Base-by-base conservation (phyloP, 2,888 invertebrate species). In the Drosophila atroscutellata region DNA sequence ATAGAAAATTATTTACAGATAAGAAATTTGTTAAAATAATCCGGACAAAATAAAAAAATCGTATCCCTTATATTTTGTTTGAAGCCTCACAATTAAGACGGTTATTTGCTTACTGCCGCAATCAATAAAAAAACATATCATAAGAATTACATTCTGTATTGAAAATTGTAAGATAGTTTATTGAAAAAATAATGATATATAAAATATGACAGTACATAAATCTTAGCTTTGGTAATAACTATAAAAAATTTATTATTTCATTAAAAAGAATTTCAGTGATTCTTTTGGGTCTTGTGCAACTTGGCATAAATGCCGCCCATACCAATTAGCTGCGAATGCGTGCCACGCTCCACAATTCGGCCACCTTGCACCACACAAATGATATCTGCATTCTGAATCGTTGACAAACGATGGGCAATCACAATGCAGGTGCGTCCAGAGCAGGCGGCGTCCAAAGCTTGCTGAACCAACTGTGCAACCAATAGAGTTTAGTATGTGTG, bases 371-470 rank as follows among this genome's bases (percentile, higher is more conserved):
- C 93, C 13, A 98, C 98, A 86, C 96, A 96, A 82, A 98, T 98
- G 78, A 96, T 93, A 92, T 98, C 96, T 0, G 97, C 97, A 92
- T 96, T 96, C 92, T 96, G 95, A 72, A 98, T 95, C 24, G 98
- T 97, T 2, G 97, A 95, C 59, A 98, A 94, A 13, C 98, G 95
- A 93, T 98, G 98, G 2, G 98, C 98, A 83, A 98, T 97, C 37
- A 97, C 96, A 72, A 98, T 95, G 87, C 97, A 97, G 0, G 98
- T 98, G 49, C 98, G 94, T 6, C 96, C 96, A 77, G 95, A 94
- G 91, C 96, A 95, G 1, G 98, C 98, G 76, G 95, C 94, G 92
- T 98, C 97, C 67, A 98, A 91, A 0, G 98, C 97, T 89, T 96
- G 96, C 94, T 98, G 98, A 0, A 98, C 98, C 69, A 97, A 66